phyloP scores from a whole-genome alignment of 2,888 invertebrate genomes.

The Cancer borealis region DNA sequence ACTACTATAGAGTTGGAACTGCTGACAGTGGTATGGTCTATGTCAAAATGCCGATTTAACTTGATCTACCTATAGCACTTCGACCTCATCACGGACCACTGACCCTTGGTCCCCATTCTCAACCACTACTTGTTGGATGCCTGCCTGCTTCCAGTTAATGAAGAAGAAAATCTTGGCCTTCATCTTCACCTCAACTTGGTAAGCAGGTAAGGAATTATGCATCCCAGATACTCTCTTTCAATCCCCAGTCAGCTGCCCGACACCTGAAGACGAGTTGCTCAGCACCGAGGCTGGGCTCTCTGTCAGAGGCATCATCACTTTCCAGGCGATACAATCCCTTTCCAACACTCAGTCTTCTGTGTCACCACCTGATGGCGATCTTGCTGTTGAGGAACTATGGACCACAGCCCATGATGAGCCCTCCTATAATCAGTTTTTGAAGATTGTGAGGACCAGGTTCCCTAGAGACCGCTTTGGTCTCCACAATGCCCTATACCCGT shows the following conservation, averaged over 20 bases:
- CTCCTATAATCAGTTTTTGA: background rate
- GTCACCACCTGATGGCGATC: background rate
- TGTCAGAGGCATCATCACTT: background rate
- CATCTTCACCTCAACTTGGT: background rate
- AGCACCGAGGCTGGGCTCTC: constrained; percentile 25
- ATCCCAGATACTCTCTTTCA: background rate
- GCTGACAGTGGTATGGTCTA: background rate
- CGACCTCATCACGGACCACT: background rate
- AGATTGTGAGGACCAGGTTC: background rate
- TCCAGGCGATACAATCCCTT: background rate
- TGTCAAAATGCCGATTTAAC: background rate
- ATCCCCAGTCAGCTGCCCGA: background rate
- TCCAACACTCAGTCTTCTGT: background rate
- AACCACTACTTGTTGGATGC: background rate
- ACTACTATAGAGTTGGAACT: background rate
- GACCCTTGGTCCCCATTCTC: background rate
- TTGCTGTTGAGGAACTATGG: background rate
- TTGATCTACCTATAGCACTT: background rate
- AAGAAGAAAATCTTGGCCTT: background rate
- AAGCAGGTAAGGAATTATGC: background rate
- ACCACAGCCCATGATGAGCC: background rate
- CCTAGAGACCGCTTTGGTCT: background rate
- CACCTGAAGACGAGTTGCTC: constrained; percentile 21
- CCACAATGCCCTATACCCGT: background rate
- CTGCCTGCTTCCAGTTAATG: background rate